Evolutionary conservation across 1,140 invertebrate genomes (phyloP).

Genomic region (Heliconius hewitsoni): DNA sequence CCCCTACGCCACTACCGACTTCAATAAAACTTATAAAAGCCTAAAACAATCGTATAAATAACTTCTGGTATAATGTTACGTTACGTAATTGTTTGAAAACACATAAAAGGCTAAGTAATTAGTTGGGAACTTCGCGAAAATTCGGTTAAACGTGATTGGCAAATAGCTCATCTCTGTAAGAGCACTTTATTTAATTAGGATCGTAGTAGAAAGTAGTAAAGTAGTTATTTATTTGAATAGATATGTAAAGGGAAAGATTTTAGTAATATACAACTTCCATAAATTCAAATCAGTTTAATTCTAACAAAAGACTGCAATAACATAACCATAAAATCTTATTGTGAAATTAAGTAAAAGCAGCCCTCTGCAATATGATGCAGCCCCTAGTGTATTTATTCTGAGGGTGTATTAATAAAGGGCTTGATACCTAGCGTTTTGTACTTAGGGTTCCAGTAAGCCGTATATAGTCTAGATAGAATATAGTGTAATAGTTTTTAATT

Average conservation of each 20-base stretch:
- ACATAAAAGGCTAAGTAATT: constrained; percentile 23
- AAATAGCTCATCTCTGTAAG: constrained; percentile 20
- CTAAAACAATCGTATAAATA: background rate
- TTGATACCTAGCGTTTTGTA: constrained; percentile 17
- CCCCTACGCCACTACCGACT: no score
- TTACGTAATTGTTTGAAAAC: background rate
- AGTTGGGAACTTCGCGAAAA: constrained; percentile 24
- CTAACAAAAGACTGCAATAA: constrained; percentile 14
- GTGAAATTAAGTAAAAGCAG: constrained; percentile 21
- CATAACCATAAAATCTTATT: constrained; percentile 27
- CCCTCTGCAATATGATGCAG: constrained; percentile 13
- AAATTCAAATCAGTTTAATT: background rate
- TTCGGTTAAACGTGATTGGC: constrained; percentile 22
- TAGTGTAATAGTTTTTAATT: background rate
- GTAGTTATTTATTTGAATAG: background rate
- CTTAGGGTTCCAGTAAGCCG: background rate
- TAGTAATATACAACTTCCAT: background rate
- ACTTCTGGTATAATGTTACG: background rate
- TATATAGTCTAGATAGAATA: background rate
- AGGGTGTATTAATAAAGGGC: constrained; percentile 24
- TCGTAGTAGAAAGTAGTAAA: background rate
- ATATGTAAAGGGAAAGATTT: background rate
- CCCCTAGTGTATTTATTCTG: constrained; percentile 22
- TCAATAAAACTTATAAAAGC: background rate
- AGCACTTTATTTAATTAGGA: constrained; percentile 28